Evolutionary conservation across 2,888 invertebrate species (phyloP).

Genomic region (Tridacna gigas): DNA sequence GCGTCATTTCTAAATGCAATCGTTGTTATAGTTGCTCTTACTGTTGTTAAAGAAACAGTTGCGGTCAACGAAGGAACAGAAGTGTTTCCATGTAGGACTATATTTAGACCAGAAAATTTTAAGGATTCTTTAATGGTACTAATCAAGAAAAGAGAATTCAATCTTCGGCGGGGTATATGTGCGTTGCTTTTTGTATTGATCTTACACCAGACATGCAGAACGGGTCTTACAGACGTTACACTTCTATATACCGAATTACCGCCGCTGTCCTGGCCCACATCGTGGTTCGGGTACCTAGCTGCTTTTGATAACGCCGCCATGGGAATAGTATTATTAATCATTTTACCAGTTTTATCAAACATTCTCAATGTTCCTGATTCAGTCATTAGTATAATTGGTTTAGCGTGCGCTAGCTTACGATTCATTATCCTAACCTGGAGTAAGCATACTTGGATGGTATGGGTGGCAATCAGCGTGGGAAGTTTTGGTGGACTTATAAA

Average conservation of each 20-base stretch:
- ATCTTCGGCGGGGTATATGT: slow-evolving; percentile 73
- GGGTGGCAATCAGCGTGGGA: slow-evolving; percentile 75
- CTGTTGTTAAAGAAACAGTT: slow-evolving; percentile 74
- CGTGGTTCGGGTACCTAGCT: slow-evolving; percentile 82
- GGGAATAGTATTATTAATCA: slow-evolving; percentile 77
- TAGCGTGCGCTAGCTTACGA: slow-evolving; percentile 77
- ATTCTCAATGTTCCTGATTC: slow-evolving; percentile 75
- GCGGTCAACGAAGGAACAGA: slow-evolving; percentile 64
- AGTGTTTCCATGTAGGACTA: slow-evolving; percentile 63
- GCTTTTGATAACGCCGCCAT: slow-evolving; percentile 82
- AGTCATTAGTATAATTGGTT: slow-evolving; percentile 76
- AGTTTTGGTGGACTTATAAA: slow-evolving; percentile 79
- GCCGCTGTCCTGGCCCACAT: slow-evolving; percentile 80
- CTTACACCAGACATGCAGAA: slow-evolving; percentile 80
- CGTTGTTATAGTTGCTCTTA: slow-evolving; percentile 73
- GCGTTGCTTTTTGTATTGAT: slow-evolving; percentile 76
- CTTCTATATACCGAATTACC: slow-evolving; percentile 78
- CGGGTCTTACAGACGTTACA: slow-evolving; percentile 82
- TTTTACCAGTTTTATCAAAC: slow-evolving; percentile 79
- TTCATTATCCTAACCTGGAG: slow-evolving; percentile 73
- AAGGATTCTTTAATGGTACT: slow-evolving; percentile 77
- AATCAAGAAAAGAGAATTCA: slow-evolving; percentile 68
- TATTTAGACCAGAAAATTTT: slow-evolving; percentile 71
- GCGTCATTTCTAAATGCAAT: slow-evolving; percentile 75
- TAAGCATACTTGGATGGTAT: slow-evolving; percentile 77